These are phyloP conservation scores for Conus ventricosus DNA, from an alignment of 1,140 invertebrate genomes.

Conservation along the genomic window DNA sequence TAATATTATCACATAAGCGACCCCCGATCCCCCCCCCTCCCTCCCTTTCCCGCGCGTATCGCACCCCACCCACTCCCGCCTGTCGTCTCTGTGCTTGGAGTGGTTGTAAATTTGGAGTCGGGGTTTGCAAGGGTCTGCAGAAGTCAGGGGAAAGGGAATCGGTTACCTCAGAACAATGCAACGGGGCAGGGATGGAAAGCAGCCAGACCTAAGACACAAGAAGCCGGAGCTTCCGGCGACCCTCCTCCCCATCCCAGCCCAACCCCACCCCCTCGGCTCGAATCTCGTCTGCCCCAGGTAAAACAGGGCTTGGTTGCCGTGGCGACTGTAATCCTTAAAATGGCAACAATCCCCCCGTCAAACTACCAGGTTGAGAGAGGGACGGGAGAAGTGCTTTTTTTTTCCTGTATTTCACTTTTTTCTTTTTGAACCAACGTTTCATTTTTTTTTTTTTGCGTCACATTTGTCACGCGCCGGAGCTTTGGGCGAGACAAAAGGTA, in stretches of 20 bases:
- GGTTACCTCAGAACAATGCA: too few relatives aligned
- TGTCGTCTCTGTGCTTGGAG: not conserved
- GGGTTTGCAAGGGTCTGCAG: not conserved
- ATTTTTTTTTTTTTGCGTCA: not conserved
- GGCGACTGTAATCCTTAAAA: conserved; percentile 4
- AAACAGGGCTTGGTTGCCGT: not conserved
- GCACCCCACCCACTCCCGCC: too few relatives aligned
- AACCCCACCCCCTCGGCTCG: not conserved
- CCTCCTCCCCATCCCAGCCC: too few relatives aligned
- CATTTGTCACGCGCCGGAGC: not conserved
- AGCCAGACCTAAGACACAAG: too few relatives aligned
- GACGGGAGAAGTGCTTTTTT: not conserved
- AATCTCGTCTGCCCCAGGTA: not conserved
- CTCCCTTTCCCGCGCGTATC: not conserved
- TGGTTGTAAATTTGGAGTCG: not conserved
- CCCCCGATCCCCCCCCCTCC: not conserved
- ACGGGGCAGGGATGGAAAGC: too few relatives aligned
- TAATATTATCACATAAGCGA: too few relatives aligned
- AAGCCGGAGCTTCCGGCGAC: too few relatives aligned
- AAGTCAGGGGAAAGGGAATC: not conserved
- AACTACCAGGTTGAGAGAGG: not conserved
- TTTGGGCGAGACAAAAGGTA: not conserved
- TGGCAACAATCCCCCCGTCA: not conserved
- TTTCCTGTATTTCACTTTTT: not conserved
- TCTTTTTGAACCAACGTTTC: not conserved